These are phyloP conservation scores for Andrena dorsata DNA, from an alignment of 2,888 invertebrate species.

Conservation along the genomic window DNA sequence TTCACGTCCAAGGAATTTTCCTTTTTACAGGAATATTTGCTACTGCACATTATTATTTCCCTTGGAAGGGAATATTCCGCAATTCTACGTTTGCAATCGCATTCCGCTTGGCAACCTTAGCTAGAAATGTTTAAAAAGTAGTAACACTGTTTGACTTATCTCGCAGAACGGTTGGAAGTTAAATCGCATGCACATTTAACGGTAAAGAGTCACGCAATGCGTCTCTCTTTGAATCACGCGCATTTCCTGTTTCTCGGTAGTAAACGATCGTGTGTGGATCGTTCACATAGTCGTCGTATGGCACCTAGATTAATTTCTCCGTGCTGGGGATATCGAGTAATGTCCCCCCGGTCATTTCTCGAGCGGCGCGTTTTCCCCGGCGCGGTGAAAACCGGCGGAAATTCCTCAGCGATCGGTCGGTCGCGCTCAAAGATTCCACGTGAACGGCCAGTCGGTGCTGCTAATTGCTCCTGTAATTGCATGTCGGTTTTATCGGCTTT, in stretches of 20 bases:
- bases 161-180: not conserved
- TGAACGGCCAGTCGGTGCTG: slow-evolving; percentile 1
- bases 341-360: not conserved
- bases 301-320: slow-evolving; percentile 30
- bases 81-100: not conserved
- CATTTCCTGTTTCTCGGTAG: not conserved
- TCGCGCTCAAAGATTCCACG: slow-evolving; percentile 31
- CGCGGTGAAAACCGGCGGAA: slow-evolving; percentile 14
- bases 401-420: slow-evolving; percentile 18
- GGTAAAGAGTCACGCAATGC: no score
- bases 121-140: not conserved
- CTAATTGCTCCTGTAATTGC: slow-evolving; percentile 55
- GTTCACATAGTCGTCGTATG: not conserved
- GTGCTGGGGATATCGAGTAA: slow-evolving; percentile 5
- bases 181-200: no score
- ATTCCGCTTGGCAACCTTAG: not conserved
- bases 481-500: slow-evolving; percentile 29
- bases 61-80: not conserved
- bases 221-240: no score
- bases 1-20: not conserved
- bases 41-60: not conserved
- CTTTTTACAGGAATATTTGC: slow-evolving; percentile 3
- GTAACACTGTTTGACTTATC: not conserved
- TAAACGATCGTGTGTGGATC: not conserved
- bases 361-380: slow-evolving; percentile 11